Evolutionary conservation across 2,113 vertebrate genomes (phyloP), one percentile per base, ranked within the genome.

Genomic region (Struthio camelus): DNA sequence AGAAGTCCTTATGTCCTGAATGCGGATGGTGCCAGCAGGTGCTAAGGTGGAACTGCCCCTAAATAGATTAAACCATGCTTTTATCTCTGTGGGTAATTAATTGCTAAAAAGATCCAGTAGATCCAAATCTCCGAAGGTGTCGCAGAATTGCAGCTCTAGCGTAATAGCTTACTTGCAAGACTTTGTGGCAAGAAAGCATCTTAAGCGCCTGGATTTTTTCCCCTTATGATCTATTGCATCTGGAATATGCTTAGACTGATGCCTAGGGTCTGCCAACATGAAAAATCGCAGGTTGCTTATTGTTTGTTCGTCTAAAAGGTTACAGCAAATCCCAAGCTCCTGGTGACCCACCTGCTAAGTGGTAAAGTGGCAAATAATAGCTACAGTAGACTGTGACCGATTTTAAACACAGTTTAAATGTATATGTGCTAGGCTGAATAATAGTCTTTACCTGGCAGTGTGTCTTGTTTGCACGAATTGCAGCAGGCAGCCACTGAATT

Each of bases 201-300:
- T n/a, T 6, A 10, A 77, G 16, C 1, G 0, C 1, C 2, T 30
- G 46, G n/a, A 1, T 5, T 40, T 34, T 24, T 32, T 27, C 27
- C 4, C 38, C 4, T 14, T 11, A 3, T 9, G 42, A 1, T 24
- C 42, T 59, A 66, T 64, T 66, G 4, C 50, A 1, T 10, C 46
- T 88, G 83, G 48, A 65, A 46, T 16, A 1, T 5, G 8, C 76
- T 36, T 7, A 2, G 28, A 0, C 30, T n/a, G 34, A 59, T 32
- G 58, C 8, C 71, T 61, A 46, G 38, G 48, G 6, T 24, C 62
- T 38, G 53, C 65, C 34, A 10, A 27, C 40, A 11, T 0, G 1
- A 61, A 28, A 32, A 44, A 64, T 38, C 16, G 19, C 51, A 24
- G 71, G 42, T 27, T 91, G 8, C 11, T 23, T 25, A 46, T 20